Evolutionary conservation across 1,140 invertebrate species (phyloP).

Genomic region (Teleogryllus occipitalis): DNA sequence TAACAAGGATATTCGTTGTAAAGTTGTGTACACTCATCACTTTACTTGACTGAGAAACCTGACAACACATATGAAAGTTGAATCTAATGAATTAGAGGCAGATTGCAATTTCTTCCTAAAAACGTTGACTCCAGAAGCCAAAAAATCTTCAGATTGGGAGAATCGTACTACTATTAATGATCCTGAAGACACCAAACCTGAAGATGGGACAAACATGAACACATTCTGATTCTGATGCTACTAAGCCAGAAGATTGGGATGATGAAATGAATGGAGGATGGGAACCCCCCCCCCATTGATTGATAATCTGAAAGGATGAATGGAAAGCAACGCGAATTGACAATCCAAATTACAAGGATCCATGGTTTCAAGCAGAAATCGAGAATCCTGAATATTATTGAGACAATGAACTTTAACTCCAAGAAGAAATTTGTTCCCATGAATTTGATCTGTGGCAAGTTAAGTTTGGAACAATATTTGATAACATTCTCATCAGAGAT

Average conservation of each 20-base stretch:
- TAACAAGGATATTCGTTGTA: constrained; percentile 90
- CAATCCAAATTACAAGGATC: constrained; percentile 95
- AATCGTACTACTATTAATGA: constrained; percentile 91
- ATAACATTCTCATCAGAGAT: constrained; percentile 93
- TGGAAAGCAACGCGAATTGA: constrained; percentile 88
- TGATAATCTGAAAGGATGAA: constrained; percentile 71
- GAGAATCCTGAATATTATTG: constrained; percentile 93
- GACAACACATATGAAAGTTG: constrained; percentile 96
- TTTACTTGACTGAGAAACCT: constrained; percentile 94
- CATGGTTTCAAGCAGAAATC: constrained; percentile 98
- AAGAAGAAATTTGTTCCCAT: constrained; percentile 81
- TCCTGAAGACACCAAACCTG: constrained; percentile 87
- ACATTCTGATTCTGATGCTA: constrained; percentile 96
- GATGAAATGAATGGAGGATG: constrained; percentile 99
- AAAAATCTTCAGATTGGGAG: constrained; percentile 95
- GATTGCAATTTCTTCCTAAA: constrained; percentile 96
- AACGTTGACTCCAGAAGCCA: constrained; percentile 90
- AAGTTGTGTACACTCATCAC: constrained; percentile 95
- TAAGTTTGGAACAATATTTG: constrained; percentile 98
- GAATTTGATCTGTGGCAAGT: constrained; percentile 99
- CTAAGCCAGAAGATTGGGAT: constrained; percentile 99
- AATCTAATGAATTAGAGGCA: constrained; percentile 87
- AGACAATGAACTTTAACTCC: constrained; percentile 77
- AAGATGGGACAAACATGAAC: constrained; percentile 92
- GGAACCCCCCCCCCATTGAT: constrained; percentile 85